A percentile compares a stretch with the other conserved stretches of the same genome.
phyloP scores from a whole-genome alignment of 2,113 vertebrate species.

The Toxostoma redivivum region DNA sequence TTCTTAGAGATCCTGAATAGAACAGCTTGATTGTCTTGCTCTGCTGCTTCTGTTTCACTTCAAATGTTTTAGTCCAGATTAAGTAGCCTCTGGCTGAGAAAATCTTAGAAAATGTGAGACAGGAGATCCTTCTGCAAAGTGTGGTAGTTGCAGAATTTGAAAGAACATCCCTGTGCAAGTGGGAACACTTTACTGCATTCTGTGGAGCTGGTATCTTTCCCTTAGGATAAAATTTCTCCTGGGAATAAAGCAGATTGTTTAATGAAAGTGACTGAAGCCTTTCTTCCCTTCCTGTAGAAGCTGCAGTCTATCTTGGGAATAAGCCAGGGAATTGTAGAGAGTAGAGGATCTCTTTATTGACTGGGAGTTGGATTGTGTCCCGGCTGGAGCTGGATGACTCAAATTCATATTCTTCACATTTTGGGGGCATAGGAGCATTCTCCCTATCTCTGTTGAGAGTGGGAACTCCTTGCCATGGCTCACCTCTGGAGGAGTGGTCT shows the following conservation, averaged over 20 bases:
- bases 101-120: not conserved
- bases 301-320: not conserved
- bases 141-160: not conserved
- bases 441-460: not conserved
- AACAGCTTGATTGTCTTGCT: not conserved
- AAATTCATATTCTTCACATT: not conserved
- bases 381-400: not conserved
- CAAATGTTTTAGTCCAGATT: not conserved
- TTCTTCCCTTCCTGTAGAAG: not conserved
- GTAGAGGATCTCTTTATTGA: not conserved
- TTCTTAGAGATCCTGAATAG: not conserved
- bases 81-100: not conserved
- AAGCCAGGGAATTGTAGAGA: not conserved
- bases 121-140: not conserved
- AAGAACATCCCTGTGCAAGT: not conserved
- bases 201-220: not conserved
- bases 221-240: not conserved
- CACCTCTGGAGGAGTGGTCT: not conserved
- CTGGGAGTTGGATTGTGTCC: not conserved
- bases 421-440: not conserved
- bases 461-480: not conserved
- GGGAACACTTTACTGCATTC: not conserved
- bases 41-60: not conserved
- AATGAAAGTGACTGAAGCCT: not conserved
- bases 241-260: not conserved